A percentile compares a stretch with the other conserved stretches of the same genome.
Conservation (phyloP, 2,888 invertebrate genomes). For the Tachina fera region DNA sequence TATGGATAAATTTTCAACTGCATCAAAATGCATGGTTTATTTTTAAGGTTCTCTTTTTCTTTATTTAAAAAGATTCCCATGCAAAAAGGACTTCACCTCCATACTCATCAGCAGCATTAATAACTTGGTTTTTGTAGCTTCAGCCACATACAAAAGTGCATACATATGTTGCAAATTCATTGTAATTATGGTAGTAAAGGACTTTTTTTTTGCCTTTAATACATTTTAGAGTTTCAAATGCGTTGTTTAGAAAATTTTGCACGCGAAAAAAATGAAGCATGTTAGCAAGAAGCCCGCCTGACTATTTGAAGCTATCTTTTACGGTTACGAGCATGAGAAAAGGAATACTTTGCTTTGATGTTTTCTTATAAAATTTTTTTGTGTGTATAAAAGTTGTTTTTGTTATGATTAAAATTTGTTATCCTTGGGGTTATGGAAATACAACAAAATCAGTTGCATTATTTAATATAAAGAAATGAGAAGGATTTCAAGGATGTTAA, state of each 20-base stretch:
- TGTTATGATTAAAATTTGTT: constrained; percentile 34
- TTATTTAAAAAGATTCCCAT: constrained; percentile 50
- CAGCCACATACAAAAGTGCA: neutral
- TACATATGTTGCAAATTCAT: constrained; percentile 25
- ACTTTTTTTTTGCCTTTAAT: constrained; percentile 16
- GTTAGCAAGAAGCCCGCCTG: constrained; percentile 2
- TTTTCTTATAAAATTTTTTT: constrained; percentile 20
- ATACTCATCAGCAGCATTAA: neutral
- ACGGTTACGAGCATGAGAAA: constrained; percentile 24
- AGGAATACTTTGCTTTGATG: constrained; percentile 45
- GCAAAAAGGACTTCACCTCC: constrained; percentile 21
- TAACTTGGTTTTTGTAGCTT: neutral
- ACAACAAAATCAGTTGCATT: constrained; percentile 33
- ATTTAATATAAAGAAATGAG: constrained; percentile 45
- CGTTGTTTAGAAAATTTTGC: constrained; percentile 48
- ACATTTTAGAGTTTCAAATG: constrained; percentile 38
- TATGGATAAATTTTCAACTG: constrained; percentile 52
- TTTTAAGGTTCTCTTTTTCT: constrained; percentile 6
- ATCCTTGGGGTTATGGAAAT: constrained; percentile 46
- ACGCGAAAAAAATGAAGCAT: constrained; percentile 18
- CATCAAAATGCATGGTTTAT: constrained; percentile 51
- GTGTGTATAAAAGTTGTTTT: constrained; percentile 5
- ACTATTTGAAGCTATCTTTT: constrained; percentile 55
- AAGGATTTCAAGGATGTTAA: constrained; percentile 51
- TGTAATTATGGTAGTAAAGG: constrained; percentile 41